phyloP scores from a whole-genome alignment of 2,113 vertebrate genomes.

The Mesitornis unicolor region DNA sequence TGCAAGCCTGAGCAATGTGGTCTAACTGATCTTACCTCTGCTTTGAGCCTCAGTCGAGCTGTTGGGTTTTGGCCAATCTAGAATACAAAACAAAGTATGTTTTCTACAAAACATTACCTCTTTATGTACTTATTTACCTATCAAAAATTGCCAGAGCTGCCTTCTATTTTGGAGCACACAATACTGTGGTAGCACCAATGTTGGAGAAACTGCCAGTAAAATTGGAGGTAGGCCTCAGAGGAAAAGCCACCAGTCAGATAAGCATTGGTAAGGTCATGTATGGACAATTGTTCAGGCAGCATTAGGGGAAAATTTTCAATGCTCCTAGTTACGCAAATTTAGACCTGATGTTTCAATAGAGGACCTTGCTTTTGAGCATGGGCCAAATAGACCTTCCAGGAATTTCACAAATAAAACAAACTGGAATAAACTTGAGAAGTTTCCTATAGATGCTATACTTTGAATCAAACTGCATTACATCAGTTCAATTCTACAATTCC shows the following conservation, averaged over 20 bases:
- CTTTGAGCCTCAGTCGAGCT: neutral
- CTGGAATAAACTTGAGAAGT: neutral
- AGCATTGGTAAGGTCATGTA: neutral
- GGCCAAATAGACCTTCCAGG: neutral
- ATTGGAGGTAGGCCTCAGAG: neutral
- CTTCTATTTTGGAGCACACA: neutral
- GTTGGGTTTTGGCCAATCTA: neutral
- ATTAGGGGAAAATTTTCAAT: neutral
- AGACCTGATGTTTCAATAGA: neutral
- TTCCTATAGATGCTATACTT: neutral
- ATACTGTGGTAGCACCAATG: neutral
- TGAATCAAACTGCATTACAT: neutral
- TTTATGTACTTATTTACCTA: neutral
- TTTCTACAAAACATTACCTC: neutral
- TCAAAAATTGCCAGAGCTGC: neutral
- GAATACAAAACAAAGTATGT: neutral
- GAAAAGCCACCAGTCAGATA: neutral
- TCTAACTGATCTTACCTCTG: neutral
- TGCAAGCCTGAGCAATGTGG: too few species aligned
- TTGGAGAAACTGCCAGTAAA: neutral
- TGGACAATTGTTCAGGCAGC: neutral
- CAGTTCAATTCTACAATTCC: neutral
- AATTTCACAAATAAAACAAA: neutral
- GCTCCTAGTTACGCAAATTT: neutral
- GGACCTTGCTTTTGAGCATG: neutral